These are phyloP conservation scores for Eolophus roseicapilla DNA, from an alignment of 2,113 vertebrate genomes.

Conservation along the genomic window DNA sequence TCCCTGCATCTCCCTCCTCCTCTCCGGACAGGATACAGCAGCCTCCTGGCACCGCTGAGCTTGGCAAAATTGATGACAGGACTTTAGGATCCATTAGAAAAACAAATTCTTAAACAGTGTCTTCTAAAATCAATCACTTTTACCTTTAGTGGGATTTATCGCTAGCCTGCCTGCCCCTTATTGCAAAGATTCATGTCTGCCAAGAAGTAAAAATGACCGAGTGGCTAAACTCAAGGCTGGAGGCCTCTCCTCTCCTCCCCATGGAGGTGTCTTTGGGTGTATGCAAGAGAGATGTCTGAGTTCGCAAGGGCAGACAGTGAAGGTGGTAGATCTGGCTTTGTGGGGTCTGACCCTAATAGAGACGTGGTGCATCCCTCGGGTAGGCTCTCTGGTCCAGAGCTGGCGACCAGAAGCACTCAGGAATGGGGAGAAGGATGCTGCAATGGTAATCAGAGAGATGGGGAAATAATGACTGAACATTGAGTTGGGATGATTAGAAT, in stretches of 20 bases:
- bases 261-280: rapidly evolving
- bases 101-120: constrained; percentile 73
- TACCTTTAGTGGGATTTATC: constrained; percentile 67
- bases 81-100: constrained; percentile 72
- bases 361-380: rapidly evolving
- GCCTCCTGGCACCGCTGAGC: constrained; percentile 62
- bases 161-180: neutral
- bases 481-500: rapidly evolving
- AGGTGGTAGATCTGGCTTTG: neutral
- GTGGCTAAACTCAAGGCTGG: neutral
- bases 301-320: neutral
- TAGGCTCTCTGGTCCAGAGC: neutral
- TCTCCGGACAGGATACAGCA: neutral
- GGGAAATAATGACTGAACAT: neutral
- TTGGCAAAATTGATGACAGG: constrained; percentile 63
- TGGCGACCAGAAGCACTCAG: neutral
- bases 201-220: constrained; percentile 7
- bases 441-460: rapidly evolving
- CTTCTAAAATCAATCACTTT: constrained; percentile 72
- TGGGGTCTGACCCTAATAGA: neutral
- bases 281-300: neutral
- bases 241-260: neutral
- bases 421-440: neutral
- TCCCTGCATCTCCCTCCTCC: neutral
- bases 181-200: constrained; percentile 55